Evolutionary conservation across 2,797 vertebrate genomes (phyloP).

Genomic region (Oophaga sylvatica): DNA sequence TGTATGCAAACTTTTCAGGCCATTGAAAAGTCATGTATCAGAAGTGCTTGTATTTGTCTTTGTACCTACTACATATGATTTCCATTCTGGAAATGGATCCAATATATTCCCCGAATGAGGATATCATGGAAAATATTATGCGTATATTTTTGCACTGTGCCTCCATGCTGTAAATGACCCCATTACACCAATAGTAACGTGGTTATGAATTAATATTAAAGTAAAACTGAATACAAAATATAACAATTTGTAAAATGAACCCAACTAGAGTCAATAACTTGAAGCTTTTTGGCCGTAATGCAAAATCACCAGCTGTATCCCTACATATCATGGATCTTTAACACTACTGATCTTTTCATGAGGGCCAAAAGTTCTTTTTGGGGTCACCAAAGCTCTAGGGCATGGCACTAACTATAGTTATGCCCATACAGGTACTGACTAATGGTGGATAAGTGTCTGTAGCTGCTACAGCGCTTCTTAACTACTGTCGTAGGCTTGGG

Average conservation of each 20-base stretch:
- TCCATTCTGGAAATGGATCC: neutral
- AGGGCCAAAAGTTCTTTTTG: too few relatives aligned
- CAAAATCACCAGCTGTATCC: too few relatives aligned
- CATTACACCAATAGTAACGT: slow-evolving; percentile 7
- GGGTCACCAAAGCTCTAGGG: too few relatives aligned
- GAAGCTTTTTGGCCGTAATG: too few relatives aligned
- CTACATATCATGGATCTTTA: too few relatives aligned
- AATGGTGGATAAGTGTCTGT: too few relatives aligned
- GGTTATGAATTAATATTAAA: neutral
- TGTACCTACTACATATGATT: neutral
- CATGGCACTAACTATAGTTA: too few relatives aligned
- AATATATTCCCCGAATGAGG: neutral
- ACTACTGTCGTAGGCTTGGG: neutral
- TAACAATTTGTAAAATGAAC: neutral
- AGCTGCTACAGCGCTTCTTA: too few relatives aligned
- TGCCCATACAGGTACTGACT: too few relatives aligned
- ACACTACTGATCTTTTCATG: too few relatives aligned
- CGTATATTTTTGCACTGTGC: slow-evolving; percentile 11
- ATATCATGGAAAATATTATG: neutral
- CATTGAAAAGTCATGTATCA: neutral
- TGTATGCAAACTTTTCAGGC: neutral
- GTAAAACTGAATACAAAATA: neutral
- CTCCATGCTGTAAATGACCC: slow-evolving; percentile 13
- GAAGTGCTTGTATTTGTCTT: neutral
- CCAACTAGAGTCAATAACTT: neutral